Percentiles rank a stretch among this genome's conserved stretches.
Conservation (phyloP, 2,888 invertebrate genomes). For the Pristionchus arcanus region DNA sequence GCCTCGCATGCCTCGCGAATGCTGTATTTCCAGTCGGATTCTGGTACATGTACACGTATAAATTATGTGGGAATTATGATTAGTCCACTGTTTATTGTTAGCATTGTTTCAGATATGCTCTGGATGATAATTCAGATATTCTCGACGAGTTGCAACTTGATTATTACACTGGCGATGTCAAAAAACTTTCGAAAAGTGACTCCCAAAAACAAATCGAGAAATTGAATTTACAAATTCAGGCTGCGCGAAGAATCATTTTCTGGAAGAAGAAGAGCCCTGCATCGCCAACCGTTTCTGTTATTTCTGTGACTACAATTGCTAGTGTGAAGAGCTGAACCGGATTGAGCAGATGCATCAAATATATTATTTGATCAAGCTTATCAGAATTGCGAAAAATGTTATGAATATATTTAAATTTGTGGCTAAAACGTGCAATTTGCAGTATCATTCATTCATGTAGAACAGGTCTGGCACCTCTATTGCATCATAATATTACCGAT, state of each 20-base stretch:
- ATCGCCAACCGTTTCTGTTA: not conserved
- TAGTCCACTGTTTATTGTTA: not conserved
- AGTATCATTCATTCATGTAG: no score
- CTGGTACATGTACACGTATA: not conserved
- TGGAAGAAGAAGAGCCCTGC: not conserved
- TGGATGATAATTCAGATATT: not conserved
- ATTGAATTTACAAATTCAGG: not conserved
- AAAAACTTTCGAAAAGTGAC: not conserved
- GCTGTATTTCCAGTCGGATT: not conserved
- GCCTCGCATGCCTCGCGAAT: not conserved
- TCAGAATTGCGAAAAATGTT: no score
- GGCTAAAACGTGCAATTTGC: no score
- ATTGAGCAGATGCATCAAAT: no score
- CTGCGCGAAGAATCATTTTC: not conserved
- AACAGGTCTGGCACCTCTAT: no score
- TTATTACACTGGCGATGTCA: not conserved
- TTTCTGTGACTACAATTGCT: not conserved
- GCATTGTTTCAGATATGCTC: not conserved
- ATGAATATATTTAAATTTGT: no score
- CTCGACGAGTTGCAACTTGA: not conserved
- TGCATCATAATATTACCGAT: no score
- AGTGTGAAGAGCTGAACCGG: not conserved
- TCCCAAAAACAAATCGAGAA: no score
- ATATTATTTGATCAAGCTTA: no score
- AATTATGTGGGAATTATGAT: not conserved